Evolutionary conservation across 2,888 invertebrate genomes (phyloP).

Genomic region (Julus scandinavius): DNA sequence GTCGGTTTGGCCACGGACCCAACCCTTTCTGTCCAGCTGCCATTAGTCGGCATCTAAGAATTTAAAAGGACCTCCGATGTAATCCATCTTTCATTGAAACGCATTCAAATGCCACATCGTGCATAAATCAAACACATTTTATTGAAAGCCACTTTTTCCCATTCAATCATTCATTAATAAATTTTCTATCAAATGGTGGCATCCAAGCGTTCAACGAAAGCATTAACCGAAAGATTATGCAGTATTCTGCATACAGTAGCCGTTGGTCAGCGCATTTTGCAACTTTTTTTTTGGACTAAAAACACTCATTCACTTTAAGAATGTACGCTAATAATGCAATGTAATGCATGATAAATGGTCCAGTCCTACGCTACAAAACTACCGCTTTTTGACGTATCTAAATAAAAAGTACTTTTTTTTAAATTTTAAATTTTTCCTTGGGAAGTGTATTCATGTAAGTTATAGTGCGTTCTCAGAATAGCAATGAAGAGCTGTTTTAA

Average conservation of each 20-base stretch:
- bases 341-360: slow-evolving; percentile 10
- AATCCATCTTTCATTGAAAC: slow-evolving; percentile 41
- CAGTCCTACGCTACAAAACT: background rate
- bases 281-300: background rate
- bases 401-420: background rate
- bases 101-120: background rate
- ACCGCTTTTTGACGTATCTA: background rate
- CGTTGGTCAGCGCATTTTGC: slow-evolving; percentile 11
- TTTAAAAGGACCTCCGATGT: slow-evolving; percentile 34
- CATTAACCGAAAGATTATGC: background rate
- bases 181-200: slow-evolving; percentile 22
- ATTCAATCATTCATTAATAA: slow-evolving; percentile 42
- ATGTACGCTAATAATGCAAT: background rate
- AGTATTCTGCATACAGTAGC: background rate
- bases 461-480: background rate
- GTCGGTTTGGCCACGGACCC: slow-evolving; percentile 20
- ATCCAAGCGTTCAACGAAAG: background rate
- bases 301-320: background rate
- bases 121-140: slow-evolving; percentile 28
- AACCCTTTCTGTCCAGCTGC: slow-evolving; percentile 42
- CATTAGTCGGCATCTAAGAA: slow-evolving; percentile 35
- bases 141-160: slow-evolving; percentile 9
- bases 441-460: background rate
- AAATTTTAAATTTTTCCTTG: background rate
- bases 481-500: too few relatives aligned